phyloP scores from a whole-genome alignment of 1,140 invertebrate genomes.

The Tetraneura akinire region DNA sequence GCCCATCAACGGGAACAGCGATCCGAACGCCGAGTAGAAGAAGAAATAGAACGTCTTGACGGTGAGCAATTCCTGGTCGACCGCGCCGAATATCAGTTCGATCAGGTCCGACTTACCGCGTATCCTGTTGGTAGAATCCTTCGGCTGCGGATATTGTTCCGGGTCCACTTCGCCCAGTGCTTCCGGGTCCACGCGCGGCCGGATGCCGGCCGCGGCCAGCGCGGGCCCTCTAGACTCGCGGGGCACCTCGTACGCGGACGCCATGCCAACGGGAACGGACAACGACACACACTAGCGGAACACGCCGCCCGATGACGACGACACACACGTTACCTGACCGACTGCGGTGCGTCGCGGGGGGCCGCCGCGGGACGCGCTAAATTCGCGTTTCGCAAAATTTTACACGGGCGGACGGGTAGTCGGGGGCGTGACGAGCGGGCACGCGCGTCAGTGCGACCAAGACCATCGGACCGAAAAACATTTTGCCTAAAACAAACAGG shows the following conservation, averaged over 20 bases:
- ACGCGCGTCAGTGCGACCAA: slow-evolving; percentile 1
- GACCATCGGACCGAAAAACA: not conserved
- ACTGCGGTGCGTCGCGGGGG: not conserved
- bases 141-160: slow-evolving; percentile 71
- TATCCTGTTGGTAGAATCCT: slow-evolving; percentile 86
- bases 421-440: not conserved
- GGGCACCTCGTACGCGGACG: slow-evolving; percentile 43
- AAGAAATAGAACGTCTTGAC: slow-evolving; percentile 99
- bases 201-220: slow-evolving; percentile 57
- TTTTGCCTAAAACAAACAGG: no score
- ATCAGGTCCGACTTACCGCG: slow-evolving; percentile 80
- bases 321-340: slow-evolving; percentile 9
- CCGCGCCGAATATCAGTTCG: slow-evolving; percentile 78
- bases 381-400: not conserved
- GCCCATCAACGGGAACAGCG: slow-evolving; percentile 95
- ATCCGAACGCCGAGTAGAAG: slow-evolving; percentile 98
- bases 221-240: slow-evolving; percentile 44
- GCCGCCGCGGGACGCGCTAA: slow-evolving; percentile 19
- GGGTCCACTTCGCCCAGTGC: slow-evolving; percentile 77
- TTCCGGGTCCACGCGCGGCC: slow-evolving; percentile 73
- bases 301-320: slow-evolving; percentile 3
- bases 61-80: slow-evolving; percentile 86
- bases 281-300: not conserved
- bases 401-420: not conserved
- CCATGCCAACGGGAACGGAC: slow-evolving; percentile 10